Evolutionary conservation across 2,797 vertebrate genomes (phyloP).

Genomic region (Myotis daubentonii): DNA sequence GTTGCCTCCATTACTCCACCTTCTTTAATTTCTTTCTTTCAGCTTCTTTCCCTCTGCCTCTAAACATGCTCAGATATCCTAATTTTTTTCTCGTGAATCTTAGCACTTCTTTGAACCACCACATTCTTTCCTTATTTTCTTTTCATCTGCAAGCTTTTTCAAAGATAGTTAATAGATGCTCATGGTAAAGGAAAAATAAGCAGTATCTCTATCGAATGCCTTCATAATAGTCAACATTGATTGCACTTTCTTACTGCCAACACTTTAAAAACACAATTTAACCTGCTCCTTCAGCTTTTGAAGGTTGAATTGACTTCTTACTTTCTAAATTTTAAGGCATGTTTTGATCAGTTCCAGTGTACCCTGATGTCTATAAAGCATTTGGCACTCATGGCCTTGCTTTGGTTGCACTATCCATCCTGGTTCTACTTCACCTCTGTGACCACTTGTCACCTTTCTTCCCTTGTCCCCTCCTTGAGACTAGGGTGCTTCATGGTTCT

Average conservation of each 20-base stretch:
- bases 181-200: neutral
- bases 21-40: neutral
- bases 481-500: neutral
- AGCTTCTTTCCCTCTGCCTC: neutral
- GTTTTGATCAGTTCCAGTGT: neutral
- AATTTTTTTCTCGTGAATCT: neutral
- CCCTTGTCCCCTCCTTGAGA: neutral
- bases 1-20: neutral
- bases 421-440: neutral
- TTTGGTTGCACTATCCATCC: neutral
- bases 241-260: neutral
- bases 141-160: slow-evolving; percentile 19
- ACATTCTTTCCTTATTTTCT: slow-evolving; percentile 13
- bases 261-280: neutral
- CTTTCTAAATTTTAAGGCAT: neutral
- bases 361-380: neutral
- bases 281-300: neutral
- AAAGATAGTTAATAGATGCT: neutral
- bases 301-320: neutral
- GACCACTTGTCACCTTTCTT: neutral
- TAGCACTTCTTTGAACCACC: neutral
- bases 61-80: neutral
- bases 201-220: neutral
- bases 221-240: neutral
- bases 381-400: neutral